These are phyloP conservation scores for Xenopus petersii DNA, from an alignment of 2,797 vertebrate species.

Conservation along the genomic window DNA sequence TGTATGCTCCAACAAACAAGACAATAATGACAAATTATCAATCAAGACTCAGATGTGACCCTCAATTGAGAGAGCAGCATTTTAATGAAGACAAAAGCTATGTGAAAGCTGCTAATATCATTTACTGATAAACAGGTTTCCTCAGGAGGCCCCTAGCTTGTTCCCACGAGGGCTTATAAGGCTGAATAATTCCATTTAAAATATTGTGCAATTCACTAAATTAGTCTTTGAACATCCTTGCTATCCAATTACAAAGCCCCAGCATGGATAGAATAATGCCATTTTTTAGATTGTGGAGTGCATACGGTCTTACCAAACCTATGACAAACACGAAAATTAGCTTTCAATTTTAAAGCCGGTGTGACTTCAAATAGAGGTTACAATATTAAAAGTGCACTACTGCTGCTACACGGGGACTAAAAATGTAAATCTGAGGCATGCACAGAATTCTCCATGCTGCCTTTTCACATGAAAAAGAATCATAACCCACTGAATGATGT, in stretches of 20 bases:
- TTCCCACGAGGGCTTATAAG: slow-evolving; percentile 91
- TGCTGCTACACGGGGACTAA: slow-evolving; percentile 57
- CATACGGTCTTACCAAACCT: slow-evolving; percentile 79
- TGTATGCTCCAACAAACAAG: slow-evolving; percentile 79
- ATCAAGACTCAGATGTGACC: slow-evolving; percentile 78
- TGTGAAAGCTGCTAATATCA: slow-evolving; percentile 82
- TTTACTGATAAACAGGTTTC: slow-evolving; percentile 91
- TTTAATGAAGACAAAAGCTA: slow-evolving; percentile 95
- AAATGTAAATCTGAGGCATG: slow-evolving; percentile 65
- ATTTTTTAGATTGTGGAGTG: slow-evolving; percentile 80
- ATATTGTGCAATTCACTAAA: slow-evolving; percentile 86
- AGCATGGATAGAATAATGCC: slow-evolving; percentile 84
- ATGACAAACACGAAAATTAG: slow-evolving; percentile 79
- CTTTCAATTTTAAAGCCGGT: slow-evolving; percentile 72
- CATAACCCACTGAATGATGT: slow-evolving; percentile 69
- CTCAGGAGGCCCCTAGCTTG: slow-evolving; percentile 82
- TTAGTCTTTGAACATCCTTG: slow-evolving; percentile 86
- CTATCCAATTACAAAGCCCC: slow-evolving; percentile 92
- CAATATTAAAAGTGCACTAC: slow-evolving; percentile 65
- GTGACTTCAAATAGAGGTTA: slow-evolving; percentile 59
- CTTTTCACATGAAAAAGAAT: slow-evolving; percentile 66
- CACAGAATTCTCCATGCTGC: slow-evolving; percentile 60
- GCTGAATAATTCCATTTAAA: slow-evolving; percentile 91
- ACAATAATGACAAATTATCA: slow-evolving; percentile 85
- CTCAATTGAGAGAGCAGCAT: slow-evolving; percentile 75